Evolutionary conservation across 1,140 invertebrate species (phyloP), one percentile per base, ranked within the genome.

Genomic region (Drosophila takahashii): DNA sequence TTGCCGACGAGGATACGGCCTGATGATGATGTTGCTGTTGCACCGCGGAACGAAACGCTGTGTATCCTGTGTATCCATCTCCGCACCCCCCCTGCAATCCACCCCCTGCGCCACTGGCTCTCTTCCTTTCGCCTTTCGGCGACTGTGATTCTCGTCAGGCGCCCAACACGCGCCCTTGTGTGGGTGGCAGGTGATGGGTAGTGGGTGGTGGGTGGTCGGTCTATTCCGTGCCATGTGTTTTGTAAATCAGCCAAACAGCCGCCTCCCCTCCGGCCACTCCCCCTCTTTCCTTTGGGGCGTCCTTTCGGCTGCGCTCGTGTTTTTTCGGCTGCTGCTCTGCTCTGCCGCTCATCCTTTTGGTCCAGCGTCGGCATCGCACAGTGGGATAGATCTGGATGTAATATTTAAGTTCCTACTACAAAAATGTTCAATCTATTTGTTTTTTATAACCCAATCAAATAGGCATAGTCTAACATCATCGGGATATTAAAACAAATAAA

Each of bases 181-280:
- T 54, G 62, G 62, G 64, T 54, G 47, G 29, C n/a, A 9, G 64
- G 37, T 51, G 44, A 27, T 44, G 15, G 61, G 29, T n/a, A 10
- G 64, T 22, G 47, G 16, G 36, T 45, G 15, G 8, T 26, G 52
- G 26, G 26, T 47, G 45, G 45, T 47, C 13, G 22, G 27, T 8
- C 47, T 50, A 50, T 29, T 56, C 22, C 13, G 9, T 16, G 41
- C 66, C 66, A 69, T 70, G 66, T 70, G 66, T 70, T 70, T 56
- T 54, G 62, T 54, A 34, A 69, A 45, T 22, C 48, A 37, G 62
- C 36, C 59, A 22, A 22, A 22, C 42, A 3, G 15, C 36, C 8
- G 16, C 64, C 34, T 22, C 22, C 27, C 15, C 64, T 15, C n/a
- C 45, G 2, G 22, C 13, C 15, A 8, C 6, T 15, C 27, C 32